phyloP scores from a whole-genome alignment of 2,797 vertebrate species.

The Peromyscus nudipes region DNA sequence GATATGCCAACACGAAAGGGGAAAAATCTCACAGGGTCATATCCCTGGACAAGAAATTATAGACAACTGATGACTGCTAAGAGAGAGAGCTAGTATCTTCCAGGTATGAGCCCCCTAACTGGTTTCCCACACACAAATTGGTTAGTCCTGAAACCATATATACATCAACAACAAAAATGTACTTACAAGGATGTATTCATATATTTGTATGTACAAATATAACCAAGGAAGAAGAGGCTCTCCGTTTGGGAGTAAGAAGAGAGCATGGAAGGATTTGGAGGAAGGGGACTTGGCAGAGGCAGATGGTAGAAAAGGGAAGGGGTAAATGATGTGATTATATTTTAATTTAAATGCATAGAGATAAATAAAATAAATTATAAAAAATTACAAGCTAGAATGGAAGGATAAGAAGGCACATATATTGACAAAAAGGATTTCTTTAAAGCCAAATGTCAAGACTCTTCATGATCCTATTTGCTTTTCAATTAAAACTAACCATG shows the following conservation, averaged over 20 bases:
- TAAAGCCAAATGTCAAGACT: not conserved
- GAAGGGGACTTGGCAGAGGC: not conserved
- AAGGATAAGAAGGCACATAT: not conserved
- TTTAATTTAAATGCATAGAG: not conserved
- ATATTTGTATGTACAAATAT: not conserved
- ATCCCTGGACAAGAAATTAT: not conserved
- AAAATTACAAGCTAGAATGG: not conserved
- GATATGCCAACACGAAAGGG: not conserved
- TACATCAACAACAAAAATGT: not conserved
- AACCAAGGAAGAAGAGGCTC: not conserved
- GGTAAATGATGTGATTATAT: not conserved
- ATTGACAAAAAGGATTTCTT: not conserved
- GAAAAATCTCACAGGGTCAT: not conserved
- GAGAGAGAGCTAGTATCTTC: not conserved
- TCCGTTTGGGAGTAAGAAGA: not conserved
- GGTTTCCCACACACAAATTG: not conserved
- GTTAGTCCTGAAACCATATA: not conserved
- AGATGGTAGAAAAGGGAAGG: not conserved
- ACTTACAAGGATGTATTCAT: not conserved
- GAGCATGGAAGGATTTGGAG: not conserved
- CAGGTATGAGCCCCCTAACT: not conserved
- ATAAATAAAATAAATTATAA: not conserved
- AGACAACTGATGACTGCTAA: not conserved
- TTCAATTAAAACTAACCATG: not conserved
- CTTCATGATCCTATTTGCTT: constrained; percentile 36